These are phyloP conservation scores for Hippocampus zosterae DNA, from an alignment of 2,113 vertebrate genomes.

Conservation along the genomic window DNA sequence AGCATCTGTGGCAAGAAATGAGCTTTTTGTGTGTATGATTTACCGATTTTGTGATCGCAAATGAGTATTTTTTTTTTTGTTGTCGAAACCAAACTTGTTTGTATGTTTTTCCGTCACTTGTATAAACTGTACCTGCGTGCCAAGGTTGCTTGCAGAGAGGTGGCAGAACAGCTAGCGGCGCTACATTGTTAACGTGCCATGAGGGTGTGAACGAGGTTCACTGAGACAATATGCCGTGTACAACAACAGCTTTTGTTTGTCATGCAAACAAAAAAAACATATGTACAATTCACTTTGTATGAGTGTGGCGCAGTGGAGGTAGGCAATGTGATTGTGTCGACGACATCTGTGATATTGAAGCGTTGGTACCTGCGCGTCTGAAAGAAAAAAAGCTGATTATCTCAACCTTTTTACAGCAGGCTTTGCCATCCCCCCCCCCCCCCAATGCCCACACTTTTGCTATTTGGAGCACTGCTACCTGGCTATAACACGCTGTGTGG, in stretches of 20 bases:
- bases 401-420: slow-evolving; percentile 52
- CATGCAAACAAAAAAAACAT: not conserved
- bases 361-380: not conserved
- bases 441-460: slow-evolving; percentile 61
- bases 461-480: slow-evolving; percentile 70
- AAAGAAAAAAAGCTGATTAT: slow-evolving; percentile 60
- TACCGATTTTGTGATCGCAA: not conserved
- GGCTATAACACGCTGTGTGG: slow-evolving; percentile 53
- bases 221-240: slow-evolving; percentile 1
- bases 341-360: not conserved
- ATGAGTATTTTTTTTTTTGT: not conserved
- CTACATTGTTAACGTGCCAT: slow-evolving; percentile 6
- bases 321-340: not conserved
- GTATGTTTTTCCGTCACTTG: slow-evolving; percentile 6
- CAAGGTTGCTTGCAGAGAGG: slow-evolving; percentile 25
- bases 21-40: too few relatives aligned
- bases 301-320: not conserved
- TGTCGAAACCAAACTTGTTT: not conserved
- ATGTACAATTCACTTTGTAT: not conserved
- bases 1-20: too few relatives aligned
- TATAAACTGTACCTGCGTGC: slow-evolving; percentile 21
- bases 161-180: slow-evolving; percentile 12
- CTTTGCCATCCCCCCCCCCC: slow-evolving; percentile 61
- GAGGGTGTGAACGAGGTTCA: not conserved
- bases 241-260: slow-evolving; percentile 5